These are phyloP conservation scores for Parazoanthus swiftii DNA, from an alignment of 92 coral and sea anemone genomes.

Conservation along the genomic window DNA sequence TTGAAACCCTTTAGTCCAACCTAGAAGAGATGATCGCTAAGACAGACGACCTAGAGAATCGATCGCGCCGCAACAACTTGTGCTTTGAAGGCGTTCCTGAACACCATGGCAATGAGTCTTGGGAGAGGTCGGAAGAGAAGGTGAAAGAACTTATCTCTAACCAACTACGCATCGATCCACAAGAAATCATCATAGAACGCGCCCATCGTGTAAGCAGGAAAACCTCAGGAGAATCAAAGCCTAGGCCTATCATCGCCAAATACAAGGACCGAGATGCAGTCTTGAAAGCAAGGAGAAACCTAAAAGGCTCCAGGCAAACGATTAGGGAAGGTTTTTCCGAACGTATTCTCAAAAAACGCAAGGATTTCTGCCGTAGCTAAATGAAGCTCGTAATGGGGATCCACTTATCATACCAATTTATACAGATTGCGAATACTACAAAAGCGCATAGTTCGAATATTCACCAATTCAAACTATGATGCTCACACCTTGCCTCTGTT, in stretches of 20 bases:
- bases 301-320: slow-evolving; percentile 45
- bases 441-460: no score
- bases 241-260: slow-evolving; percentile 44
- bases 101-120: neutral
- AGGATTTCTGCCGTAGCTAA: slow-evolving; percentile 48
- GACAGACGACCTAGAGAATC: neutral
- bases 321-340: slow-evolving; percentile 56
- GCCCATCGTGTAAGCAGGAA: slow-evolving; percentile 53
- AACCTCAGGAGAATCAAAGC: slow-evolving; percentile 29
- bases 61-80: neutral
- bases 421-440: no score
- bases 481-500: no score
- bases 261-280: slow-evolving; percentile 54
- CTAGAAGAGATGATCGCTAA: neutral
- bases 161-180: slow-evolving; percentile 20
- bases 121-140: neutral
- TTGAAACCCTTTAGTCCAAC: neutral
- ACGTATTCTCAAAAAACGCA: slow-evolving; percentile 36
- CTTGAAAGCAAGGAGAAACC: slow-evolving; percentile 39
- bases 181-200: slow-evolving; percentile 34
- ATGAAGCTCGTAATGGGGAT: slow-evolving; percentile 42
- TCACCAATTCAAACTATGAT: no score
- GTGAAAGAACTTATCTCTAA: neutral
- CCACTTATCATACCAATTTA: no score
- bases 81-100: neutral